Evolutionary conservation across 2,888 invertebrate species (phyloP).

Genomic region (Reticulitermes lucifugus): DNA sequence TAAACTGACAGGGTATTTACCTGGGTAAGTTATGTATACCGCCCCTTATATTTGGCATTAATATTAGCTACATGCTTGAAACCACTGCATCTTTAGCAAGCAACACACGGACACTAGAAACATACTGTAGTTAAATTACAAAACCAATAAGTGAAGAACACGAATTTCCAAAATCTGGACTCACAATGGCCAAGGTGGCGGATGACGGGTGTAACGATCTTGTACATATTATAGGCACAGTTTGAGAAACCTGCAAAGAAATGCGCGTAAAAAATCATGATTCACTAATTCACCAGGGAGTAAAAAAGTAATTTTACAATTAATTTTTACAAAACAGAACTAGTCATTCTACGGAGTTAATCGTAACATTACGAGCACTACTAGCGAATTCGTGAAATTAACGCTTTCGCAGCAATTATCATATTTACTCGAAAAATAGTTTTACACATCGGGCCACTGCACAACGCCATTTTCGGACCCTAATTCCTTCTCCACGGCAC

Average conservation of each 20-base stretch:
- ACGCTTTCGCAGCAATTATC: background rate
- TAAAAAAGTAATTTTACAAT: no score
- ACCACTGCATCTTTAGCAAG: background rate
- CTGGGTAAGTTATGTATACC: background rate
- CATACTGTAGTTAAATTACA: background rate
- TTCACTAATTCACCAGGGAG: no score
- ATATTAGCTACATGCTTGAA: background rate
- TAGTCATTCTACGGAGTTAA: background rate
- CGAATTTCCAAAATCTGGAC: background rate
- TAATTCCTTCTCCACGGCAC: no score
- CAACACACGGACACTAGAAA: background rate
- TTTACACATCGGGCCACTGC: constrained; percentile 31
- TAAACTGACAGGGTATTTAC: background rate
- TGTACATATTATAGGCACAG: constrained; percentile 34
- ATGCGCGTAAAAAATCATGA: background rate
- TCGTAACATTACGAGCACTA: no score
- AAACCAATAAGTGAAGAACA: no score
- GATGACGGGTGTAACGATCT: constrained; percentile 43
- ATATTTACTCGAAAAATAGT: constrained; percentile 29
- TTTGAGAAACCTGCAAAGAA: constrained; percentile 43
- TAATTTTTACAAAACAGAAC: background rate
- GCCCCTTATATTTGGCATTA: background rate
- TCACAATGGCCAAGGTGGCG: constrained; percentile 42
- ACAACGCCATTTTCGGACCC: constrained; percentile 28
- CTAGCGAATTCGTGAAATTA: background rate